phyloP scores from a whole-genome alignment of 2,113 vertebrate genomes.

The Speoplatyrhinus poulsoni region DNA sequence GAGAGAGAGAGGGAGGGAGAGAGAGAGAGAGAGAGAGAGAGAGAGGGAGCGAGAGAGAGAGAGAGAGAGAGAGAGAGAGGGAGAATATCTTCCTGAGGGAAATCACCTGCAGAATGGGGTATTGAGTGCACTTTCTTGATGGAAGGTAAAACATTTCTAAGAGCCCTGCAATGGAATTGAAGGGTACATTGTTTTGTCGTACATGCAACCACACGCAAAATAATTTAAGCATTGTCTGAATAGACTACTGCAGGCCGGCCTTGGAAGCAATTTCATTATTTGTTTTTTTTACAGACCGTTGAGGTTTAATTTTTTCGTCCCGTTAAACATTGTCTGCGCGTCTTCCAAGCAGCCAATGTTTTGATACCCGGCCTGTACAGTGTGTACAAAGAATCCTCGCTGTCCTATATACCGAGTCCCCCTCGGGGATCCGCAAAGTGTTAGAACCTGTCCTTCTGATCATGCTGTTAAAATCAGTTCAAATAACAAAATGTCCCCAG shows the following conservation, averaged over 20 bases:
- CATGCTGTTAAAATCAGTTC: no score
- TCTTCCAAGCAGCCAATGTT: no score
- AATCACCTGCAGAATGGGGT: conserved; percentile 58
- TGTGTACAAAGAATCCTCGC: no score
- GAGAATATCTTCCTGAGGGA: conserved; percentile 47
- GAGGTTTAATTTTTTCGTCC: no score
- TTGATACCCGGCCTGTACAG: no score
- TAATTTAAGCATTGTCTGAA: not conserved
- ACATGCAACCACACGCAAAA: conserved; percentile 27
- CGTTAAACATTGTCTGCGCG: no score
- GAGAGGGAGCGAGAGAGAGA: conserved; percentile 5
- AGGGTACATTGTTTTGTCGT: conserved; percentile 33
- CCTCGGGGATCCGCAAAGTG: no score
- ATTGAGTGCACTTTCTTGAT: conserved; percentile 56
- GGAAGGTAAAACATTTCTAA: conserved; percentile 38
- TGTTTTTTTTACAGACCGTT: no score
- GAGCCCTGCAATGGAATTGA: conserved; percentile 30
- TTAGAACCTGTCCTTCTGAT: no score
- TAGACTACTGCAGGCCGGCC: not conserved
- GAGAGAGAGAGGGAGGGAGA: conserved; percentile 9
- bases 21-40: conserved; percentile 6
- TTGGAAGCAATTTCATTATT: no score
- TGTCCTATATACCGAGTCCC: no score
- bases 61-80: conserved; percentile 12
- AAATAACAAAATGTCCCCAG: no score